phyloP scores from a whole-genome alignment of 2,888 invertebrate species.

The Imbricaverruca yamaguchii region DNA sequence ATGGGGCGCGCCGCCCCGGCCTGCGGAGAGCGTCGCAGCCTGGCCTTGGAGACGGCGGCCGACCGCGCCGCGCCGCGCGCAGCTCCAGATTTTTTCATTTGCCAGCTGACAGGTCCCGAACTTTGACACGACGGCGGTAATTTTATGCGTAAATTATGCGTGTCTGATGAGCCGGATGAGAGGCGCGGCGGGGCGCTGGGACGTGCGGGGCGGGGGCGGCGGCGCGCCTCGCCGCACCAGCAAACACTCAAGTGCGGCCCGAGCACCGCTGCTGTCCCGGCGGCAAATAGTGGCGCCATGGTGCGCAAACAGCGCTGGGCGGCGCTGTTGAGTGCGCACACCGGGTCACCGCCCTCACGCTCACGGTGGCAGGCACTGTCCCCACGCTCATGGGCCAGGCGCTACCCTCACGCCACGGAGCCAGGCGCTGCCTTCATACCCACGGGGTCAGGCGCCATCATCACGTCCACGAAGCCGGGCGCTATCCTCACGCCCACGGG shows the following conservation, averaged over 20 bases:
- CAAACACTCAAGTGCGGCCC: conserved; percentile 1
- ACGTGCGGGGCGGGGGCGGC: not conserved
- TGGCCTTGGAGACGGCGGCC: too few relatives aligned
- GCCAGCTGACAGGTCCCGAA: not conserved
- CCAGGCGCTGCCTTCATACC: too few relatives aligned
- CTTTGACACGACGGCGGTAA: not conserved
- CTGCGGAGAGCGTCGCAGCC: too few relatives aligned
- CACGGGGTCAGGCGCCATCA: too few relatives aligned
- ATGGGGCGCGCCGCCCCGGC: not conserved
- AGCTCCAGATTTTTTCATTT: too few relatives aligned
- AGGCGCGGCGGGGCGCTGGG: not conserved
- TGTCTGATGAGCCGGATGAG: not conserved
- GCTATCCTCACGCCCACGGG: too few relatives aligned
- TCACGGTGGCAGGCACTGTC: too few relatives aligned
- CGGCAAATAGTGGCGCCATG: not conserved
- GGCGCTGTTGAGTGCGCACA: not conserved
- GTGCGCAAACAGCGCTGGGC: not conserved
- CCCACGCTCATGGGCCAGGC: too few relatives aligned
- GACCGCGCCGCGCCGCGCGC: too few relatives aligned
- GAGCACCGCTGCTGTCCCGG: not conserved
- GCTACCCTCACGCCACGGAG: too few relatives aligned
- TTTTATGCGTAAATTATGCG: conserved; percentile 21
- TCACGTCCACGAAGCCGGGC: too few relatives aligned
- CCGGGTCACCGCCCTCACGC: too few relatives aligned
- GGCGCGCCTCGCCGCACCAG: not conserved